Base-by-base conservation (phyloP, 2,888 invertebrate species). In the Petrophora chlorosata region DNA sequence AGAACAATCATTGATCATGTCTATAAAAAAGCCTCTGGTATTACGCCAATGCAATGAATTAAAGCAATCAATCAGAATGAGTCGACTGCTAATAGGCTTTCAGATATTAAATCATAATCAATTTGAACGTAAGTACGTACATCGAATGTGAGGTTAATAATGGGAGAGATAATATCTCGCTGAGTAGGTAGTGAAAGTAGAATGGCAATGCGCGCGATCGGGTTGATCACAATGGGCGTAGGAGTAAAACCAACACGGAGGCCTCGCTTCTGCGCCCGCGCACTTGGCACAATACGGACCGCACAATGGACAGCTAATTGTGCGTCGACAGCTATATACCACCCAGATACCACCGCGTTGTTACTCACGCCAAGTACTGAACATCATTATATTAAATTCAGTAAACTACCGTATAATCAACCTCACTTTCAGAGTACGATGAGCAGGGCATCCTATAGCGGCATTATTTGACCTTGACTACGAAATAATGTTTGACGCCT, bases 301-400 rank as follows among this genome's bases (percentile, higher is more conserved):
- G 53, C 69, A 86, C 85, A 86, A 89, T 87, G 74, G 80, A 70
- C 62, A 61, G 80, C 85, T 89, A 88, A 90, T 90, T 89, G 86
- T 87, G 77, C 84, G 86, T 78, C 82, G 87, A 89, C 87, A 87
- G 76, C 66, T n/a, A n/a, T n/a, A n/a, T n/a, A n/a, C n/a, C n/a
- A n/a, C n/a, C 68, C 73, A 72, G 74, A 77, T 68, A 77, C 76
- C 69, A 69, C 43, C 69, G 67, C 67, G 73, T 78, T 79, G 79
- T 79, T 79, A 70, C 66, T 63, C 55, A 61, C 60, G 53, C 58
- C 63, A 61, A 70, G 63, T 64, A 67, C 66, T 67, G 69, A 63
- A 59, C 57, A 51, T 59, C 68, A 48, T 67, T 67, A 58, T 67
- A 65, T 63, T 70, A 71, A 10, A 25, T 19, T 71, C n/a, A n/a